These are phyloP conservation scores for Leptinotarsa lineolata DNA, from an alignment of 1,140 invertebrate genomes.

Conservation along the genomic window DNA sequence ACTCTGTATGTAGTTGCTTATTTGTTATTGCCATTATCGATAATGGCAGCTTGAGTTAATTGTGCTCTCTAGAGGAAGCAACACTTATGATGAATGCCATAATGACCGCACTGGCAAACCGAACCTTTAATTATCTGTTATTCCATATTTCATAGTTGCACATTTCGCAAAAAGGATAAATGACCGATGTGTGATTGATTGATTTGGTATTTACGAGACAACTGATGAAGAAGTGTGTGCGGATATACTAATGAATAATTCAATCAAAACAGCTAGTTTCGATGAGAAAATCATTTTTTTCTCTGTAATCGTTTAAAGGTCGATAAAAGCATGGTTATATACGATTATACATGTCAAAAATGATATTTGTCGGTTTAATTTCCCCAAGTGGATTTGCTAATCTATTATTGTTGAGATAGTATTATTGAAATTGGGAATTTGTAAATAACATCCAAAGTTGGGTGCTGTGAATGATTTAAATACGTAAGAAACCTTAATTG, in stretches of 20 bases:
- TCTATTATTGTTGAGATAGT: too few relatives aligned
- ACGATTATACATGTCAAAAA: too few relatives aligned
- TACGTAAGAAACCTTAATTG: too few relatives aligned
- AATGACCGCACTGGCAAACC: background rate
- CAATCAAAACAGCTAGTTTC: too few relatives aligned
- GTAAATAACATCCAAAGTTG: too few relatives aligned
- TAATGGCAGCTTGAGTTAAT: background rate
- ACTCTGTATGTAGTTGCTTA: background rate
- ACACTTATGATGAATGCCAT: background rate
- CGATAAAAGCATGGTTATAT: too few relatives aligned
- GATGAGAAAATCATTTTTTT: too few relatives aligned
- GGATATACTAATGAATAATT: background rate
- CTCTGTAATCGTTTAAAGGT: too few relatives aligned
- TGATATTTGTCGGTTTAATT: too few relatives aligned
- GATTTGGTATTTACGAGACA: background rate
- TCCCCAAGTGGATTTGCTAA: too few relatives aligned
- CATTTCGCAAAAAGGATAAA: background rate
- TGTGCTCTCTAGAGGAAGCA: background rate
- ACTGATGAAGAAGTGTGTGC: background rate
- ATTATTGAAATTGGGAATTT: too few relatives aligned
- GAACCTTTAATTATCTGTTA: background rate
- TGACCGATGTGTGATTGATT: background rate
- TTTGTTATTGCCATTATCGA: constrained; percentile 2
- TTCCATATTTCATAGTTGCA: constrained; percentile 3
- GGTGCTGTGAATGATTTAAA: too few relatives aligned